Percentiles rank a stretch among this genome's conserved stretches.
These are phyloP conservation scores for Chironomus riparius DNA, from an alignment of 2,888 invertebrate genomes.

Conservation along the genomic window DNA sequence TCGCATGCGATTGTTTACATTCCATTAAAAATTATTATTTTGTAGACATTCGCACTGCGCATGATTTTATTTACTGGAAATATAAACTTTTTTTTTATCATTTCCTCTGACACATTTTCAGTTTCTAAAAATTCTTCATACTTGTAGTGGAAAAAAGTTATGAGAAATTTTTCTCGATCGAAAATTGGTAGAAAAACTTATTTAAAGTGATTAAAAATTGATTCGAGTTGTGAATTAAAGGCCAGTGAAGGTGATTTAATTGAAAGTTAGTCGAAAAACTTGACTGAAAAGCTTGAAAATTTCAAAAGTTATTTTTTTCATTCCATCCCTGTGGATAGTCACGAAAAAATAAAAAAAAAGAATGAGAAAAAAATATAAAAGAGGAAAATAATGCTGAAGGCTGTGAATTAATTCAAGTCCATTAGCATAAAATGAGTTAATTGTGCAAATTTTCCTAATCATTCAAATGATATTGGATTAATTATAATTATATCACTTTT, in stretches of 20 bases:
- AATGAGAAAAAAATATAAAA: background rate
- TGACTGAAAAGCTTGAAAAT: background rate
- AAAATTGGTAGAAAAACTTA: background rate
- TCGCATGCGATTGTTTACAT: conserved; percentile 24
- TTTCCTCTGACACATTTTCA: conserved; percentile 22
- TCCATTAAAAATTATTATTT: conserved; percentile 1
- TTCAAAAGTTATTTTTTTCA: background rate
- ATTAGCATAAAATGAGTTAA: background rate
- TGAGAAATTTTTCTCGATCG: background rate
- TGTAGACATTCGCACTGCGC: conserved; percentile 5
- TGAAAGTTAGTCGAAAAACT: background rate
- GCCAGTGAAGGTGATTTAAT: background rate
- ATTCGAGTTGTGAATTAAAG: background rate
- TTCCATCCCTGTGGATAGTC: background rate
- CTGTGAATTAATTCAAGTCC: background rate
- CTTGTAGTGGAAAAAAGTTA: background rate
- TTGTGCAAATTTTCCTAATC: background rate
- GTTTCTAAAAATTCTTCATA: conserved; percentile 9
- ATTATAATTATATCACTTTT: background rate
- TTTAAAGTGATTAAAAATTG: background rate
- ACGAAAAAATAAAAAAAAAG: background rate
- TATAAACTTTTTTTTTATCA: background rate
- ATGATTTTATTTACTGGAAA: background rate
- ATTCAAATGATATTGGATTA: background rate
- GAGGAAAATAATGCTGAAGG: background rate